Evolutionary conservation across 2,888 invertebrate genomes (phyloP).

Genomic region (Acanthosoma haemorrhoidale): DNA sequence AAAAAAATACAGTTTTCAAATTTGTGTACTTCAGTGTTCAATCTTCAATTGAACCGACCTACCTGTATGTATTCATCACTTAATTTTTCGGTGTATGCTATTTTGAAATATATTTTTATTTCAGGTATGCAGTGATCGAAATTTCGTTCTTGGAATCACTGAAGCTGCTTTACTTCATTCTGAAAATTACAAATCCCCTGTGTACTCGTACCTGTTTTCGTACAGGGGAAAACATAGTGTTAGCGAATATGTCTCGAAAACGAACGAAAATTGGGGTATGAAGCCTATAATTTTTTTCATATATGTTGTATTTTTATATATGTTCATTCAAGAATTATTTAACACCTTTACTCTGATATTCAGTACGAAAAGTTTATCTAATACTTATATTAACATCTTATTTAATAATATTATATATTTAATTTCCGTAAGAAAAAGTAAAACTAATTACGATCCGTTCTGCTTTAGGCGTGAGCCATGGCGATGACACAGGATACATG

Average conservation of each 20-base stretch:
- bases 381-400: too few relatives aligned
- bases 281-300: too few relatives aligned
- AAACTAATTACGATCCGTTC: not conserved
- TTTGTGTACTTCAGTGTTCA: too few relatives aligned
- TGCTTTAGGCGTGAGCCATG: conserved; percentile 2
- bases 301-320: too few relatives aligned
- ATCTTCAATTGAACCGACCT: too few relatives aligned
- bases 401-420: not conserved
- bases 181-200: conserved; percentile 39
- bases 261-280: conserved; percentile 16
- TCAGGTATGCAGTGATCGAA: conserved; percentile 43
- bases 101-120: conserved; percentile 15
- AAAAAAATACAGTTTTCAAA: too few relatives aligned
- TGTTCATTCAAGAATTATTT: too few relatives aligned
- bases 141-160: conserved; percentile 42
- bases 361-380: too few relatives aligned
- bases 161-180: conserved; percentile 42
- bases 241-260: conserved; percentile 10
- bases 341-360: too few relatives aligned
- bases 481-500: conserved; percentile 18
- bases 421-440: not conserved
- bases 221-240: conserved; percentile 42
- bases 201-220: conserved; percentile 43
- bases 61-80: too few relatives aligned
- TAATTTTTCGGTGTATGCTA: too few relatives aligned